Evolutionary conservation across 2,888 invertebrate genomes (phyloP).

Genomic region (Notodonta ziczac): DNA sequence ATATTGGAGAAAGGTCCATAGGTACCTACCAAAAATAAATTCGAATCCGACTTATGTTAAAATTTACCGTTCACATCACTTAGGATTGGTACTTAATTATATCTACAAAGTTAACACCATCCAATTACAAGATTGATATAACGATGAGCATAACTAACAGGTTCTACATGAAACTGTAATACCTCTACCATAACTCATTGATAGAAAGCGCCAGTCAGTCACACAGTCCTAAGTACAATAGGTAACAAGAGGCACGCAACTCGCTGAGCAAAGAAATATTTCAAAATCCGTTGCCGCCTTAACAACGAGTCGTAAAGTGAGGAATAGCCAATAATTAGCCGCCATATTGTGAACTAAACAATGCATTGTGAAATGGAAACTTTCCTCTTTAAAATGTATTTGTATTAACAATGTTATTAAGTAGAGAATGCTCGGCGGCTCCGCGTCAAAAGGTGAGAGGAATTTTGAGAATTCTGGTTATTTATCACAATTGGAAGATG

Average conservation of each 20-base stretch:
- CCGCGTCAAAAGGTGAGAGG: constrained; percentile 7
- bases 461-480: background rate
- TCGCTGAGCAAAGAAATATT: constrained; percentile 31
- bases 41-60: too few species aligned
- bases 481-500: too few species aligned
- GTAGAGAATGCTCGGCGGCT: constrained; percentile 5
- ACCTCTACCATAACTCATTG: constrained; percentile 25
- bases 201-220: constrained; percentile 39
- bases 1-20: too few species aligned
- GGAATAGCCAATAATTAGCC: constrained; percentile 50
- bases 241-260: constrained; percentile 28
- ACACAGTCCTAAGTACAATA: constrained; percentile 31
- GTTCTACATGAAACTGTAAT: constrained; percentile 14
- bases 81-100: too few species aligned
- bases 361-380: constrained; percentile 43
- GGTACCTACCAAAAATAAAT: too few species aligned
- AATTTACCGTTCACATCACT: too few species aligned
- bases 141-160: background rate
- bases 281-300: constrained; percentile 41
- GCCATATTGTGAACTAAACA: constrained; percentile 44
- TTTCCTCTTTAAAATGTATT: constrained; percentile 35
- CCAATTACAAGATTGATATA: background rate
- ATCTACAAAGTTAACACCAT: background rate
- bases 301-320: constrained; percentile 39
- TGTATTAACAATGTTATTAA: constrained; percentile 2